Base-by-base conservation (phyloP, 2,113 vertebrate genomes). In the Synchiropus splendidus region DNA sequence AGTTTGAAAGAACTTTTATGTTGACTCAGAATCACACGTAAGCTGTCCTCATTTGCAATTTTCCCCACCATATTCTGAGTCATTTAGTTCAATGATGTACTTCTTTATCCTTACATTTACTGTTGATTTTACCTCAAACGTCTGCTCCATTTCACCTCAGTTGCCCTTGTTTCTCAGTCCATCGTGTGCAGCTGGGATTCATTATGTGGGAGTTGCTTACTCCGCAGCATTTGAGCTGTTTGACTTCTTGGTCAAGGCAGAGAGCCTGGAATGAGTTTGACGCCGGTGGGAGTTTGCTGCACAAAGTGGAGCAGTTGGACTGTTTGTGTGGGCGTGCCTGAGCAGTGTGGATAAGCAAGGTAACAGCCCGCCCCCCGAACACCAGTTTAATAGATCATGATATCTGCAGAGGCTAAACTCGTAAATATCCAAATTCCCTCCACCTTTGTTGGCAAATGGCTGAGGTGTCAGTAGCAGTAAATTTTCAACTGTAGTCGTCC, bases 121-220 rank as follows among this genome's bases (percentile, higher is more conserved):
- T 13, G 34, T 32, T 33, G 38, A 42, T 18, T 40, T 58, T 41
- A 39, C 62, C 45, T 66, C 34, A 49, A 42, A 12, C 34, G 42
- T 57, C 61, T 62, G 49, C 55, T 53, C 52, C 38, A 39, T 48
- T 61, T 67, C 58, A 40, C 39, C 16, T 6, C 12, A 38, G 49
- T 54, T 58, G 61, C 48, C 46, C 67, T 48, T 59, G 57, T 70
- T 78, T 47, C 50, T 61, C 39, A 33, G 44, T 59, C 41, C 4
- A 8, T 27, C 21, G 36, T 16, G 6, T 43, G 64, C 74, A 75
- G 75, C 70, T 80, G 72, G 72, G 77, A 75, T 66, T 45, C 51
- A 70, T 77, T 56, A 9, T 30, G 67, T 71, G 71, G 69, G 63
- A 49, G 65, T 66, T 53, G 13, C 44, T 66, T 58, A 16, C 51